Percentiles rank a stretch among this genome's conserved stretches.
Evolutionary conservation across 2,888 invertebrate genomes (phyloP).

Genomic region (Phorcus lineatus): DNA sequence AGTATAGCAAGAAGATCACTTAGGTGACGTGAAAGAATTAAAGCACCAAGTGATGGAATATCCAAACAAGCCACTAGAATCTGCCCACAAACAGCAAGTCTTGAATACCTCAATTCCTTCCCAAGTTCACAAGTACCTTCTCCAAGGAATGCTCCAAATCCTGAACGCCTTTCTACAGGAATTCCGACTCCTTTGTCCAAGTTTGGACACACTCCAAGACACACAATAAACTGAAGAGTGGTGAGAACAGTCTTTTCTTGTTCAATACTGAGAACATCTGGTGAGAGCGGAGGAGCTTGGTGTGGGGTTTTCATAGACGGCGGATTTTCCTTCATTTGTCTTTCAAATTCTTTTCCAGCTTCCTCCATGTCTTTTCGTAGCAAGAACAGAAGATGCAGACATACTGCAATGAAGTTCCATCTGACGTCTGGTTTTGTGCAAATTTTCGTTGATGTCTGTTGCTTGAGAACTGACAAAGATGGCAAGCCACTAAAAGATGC

Average conservation of each 20-base stretch:
- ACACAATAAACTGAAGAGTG: constrained; percentile 81
- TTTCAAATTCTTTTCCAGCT: constrained; percentile 34
- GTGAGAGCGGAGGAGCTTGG: constrained; percentile 52
- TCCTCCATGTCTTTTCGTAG: constrained; percentile 40
- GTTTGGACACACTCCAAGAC: constrained; percentile 82
- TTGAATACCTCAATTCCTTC: background rate
- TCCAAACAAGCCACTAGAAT: constrained; percentile 50
- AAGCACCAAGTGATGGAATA: constrained; percentile 76
- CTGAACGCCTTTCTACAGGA: constrained; percentile 76
- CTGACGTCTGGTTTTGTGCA: constrained; percentile 23
- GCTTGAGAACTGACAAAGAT: background rate
- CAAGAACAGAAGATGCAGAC: constrained; percentile 46
- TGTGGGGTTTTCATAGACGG: constrained; percentile 34
- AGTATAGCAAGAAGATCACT: constrained; percentile 82
- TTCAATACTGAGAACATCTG: constrained; percentile 80
- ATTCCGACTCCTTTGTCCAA: constrained; percentile 83
- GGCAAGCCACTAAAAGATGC: constrained; percentile 19
- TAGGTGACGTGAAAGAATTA: constrained; percentile 80
- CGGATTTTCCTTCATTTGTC: background rate
- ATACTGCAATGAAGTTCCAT: constrained; percentile 51
- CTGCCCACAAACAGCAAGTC: constrained; percentile 52
- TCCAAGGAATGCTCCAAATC: constrained; percentile 50
- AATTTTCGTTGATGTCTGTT: constrained; percentile 20
- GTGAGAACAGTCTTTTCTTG: constrained; percentile 82
- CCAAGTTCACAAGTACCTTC: background rate